These are phyloP conservation scores for Cynocephalus volans DNA, from an alignment of 2,113 vertebrate genomes.

Conservation along the genomic window DNA sequence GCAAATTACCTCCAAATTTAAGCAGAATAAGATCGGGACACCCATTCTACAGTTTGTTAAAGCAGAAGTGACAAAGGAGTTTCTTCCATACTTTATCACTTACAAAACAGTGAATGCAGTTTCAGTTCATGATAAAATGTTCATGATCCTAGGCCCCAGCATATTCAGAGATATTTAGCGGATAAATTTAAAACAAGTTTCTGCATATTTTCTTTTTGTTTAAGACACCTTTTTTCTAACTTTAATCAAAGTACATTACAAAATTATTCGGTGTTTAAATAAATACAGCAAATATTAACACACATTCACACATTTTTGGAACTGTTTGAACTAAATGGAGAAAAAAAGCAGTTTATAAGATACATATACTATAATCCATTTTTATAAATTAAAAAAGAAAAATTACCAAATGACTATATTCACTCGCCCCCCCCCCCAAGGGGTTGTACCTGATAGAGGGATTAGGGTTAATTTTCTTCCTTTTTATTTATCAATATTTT, in stretches of 20 bases:
- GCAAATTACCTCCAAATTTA: not conserved
- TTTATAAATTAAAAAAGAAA: slow-evolving; percentile 38
- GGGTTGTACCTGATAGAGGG: not conserved
- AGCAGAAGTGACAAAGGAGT: not conserved
- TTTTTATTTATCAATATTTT: slow-evolving; percentile 39
- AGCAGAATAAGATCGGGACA: not conserved
- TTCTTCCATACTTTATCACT: not conserved
- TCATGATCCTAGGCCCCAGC: not conserved
- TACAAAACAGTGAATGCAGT: not conserved
- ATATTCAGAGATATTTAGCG: not conserved
- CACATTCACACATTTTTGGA: not conserved
- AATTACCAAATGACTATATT: not conserved
- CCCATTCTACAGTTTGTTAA: not conserved
- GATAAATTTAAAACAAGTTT: slow-evolving; percentile 8
- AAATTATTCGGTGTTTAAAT: slow-evolving; percentile 12
- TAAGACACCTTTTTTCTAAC: not conserved
- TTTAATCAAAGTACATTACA: not conserved
- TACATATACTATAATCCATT: not conserved
- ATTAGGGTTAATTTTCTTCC: not conserved
- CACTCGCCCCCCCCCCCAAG: not conserved
- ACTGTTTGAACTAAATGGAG: not conserved
- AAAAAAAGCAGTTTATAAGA: not conserved
- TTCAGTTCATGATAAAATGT: slow-evolving; percentile 45
- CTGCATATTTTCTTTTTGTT: not conserved
- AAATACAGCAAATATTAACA: not conserved